phyloP scores from a whole-genome alignment of 1,140 invertebrate species.

The Drosophila funebris region DNA sequence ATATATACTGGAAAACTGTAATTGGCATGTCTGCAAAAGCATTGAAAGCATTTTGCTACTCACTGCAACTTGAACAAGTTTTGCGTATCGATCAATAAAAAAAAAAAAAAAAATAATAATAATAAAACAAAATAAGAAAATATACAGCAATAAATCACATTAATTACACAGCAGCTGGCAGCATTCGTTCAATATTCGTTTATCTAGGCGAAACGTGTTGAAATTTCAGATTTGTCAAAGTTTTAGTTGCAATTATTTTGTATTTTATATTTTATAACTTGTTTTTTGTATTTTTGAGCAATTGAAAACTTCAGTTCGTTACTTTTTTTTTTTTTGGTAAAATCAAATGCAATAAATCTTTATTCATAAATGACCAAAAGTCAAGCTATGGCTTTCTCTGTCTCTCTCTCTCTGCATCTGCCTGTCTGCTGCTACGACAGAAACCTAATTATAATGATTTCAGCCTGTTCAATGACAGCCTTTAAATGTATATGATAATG shows the following conservation, averaged over 20 bases:
- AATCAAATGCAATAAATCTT: constrained; percentile 12
- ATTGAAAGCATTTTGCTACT: constrained; percentile 35
- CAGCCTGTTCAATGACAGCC: constrained; percentile 3
- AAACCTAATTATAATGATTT: constrained; percentile 26
- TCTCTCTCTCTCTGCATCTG: not conserved
- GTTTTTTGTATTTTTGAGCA: not conserved
- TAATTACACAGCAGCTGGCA: constrained; percentile 36
- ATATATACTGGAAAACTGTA: constrained; percentile 3
- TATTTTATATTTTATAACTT: not conserved
- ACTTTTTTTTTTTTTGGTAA: not conserved
- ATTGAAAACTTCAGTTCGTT: not conserved
- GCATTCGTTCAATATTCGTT: constrained; percentile 10
- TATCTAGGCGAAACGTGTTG: constrained; percentile 31
- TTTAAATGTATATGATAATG: not conserved
- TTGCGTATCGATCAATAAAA: constrained; percentile 29
- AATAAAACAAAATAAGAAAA: constrained; percentile 14
- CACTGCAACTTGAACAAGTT: constrained; percentile 39
- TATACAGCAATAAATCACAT: constrained; percentile 38
- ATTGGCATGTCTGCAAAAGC: constrained; percentile 30
- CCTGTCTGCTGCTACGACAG: not conserved
- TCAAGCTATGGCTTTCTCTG: not conserved
- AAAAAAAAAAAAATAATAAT: too few species aligned
- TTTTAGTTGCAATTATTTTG: constrained; percentile 1
- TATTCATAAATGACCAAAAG: constrained; percentile 1
- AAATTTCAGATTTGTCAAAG: constrained; percentile 28